Conservation (phyloP, 2,888 invertebrate species). For the Tillus elongatus region DNA sequence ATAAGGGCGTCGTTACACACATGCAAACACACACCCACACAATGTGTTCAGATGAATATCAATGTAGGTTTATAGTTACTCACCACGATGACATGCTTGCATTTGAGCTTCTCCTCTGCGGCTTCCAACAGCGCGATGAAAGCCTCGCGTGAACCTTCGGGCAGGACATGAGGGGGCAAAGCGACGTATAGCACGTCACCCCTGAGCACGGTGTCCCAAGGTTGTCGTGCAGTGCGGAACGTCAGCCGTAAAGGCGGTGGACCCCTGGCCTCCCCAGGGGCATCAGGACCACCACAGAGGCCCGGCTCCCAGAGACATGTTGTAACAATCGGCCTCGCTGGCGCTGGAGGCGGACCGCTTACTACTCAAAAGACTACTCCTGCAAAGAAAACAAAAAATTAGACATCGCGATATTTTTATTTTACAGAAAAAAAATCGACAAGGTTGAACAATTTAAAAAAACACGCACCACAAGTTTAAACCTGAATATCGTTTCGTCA, state of each 20-base stretch:
- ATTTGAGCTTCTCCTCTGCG: constrained; percentile 85
- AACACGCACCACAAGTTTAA: too few species aligned
- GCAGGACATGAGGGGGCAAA: constrained; percentile 74
- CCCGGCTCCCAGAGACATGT: constrained; percentile 94
- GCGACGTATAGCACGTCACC: constrained; percentile 79
- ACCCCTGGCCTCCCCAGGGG: constrained; percentile 72
- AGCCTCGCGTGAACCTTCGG: constrained; percentile 90
- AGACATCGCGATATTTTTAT: too few species aligned
- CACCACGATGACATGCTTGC: constrained; percentile 67
- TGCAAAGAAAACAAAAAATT: constrained; percentile 23
- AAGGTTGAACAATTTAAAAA: too few species aligned
- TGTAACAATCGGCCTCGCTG: constrained; percentile 64
- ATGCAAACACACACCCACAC: too few species aligned
- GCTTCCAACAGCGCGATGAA: constrained; percentile 91
- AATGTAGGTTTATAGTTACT: constrained; percentile 24
- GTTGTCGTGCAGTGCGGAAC: constrained; percentile 43
- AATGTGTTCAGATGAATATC: too few species aligned
- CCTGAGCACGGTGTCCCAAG: constrained; percentile 44
- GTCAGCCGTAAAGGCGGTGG: constrained; percentile 38
- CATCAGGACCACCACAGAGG: constrained; percentile 99
- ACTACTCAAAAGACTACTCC: constrained; percentile 40
- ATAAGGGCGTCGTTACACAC: too few species aligned
- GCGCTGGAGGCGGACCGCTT: constrained; percentile 61
- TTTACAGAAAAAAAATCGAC: too few species aligned
- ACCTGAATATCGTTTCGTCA: too few species aligned